These are phyloP conservation scores for Galeopsomyia nigrocyanea DNA, from an alignment of 2,888 invertebrate species.

Conservation along the genomic window DNA sequence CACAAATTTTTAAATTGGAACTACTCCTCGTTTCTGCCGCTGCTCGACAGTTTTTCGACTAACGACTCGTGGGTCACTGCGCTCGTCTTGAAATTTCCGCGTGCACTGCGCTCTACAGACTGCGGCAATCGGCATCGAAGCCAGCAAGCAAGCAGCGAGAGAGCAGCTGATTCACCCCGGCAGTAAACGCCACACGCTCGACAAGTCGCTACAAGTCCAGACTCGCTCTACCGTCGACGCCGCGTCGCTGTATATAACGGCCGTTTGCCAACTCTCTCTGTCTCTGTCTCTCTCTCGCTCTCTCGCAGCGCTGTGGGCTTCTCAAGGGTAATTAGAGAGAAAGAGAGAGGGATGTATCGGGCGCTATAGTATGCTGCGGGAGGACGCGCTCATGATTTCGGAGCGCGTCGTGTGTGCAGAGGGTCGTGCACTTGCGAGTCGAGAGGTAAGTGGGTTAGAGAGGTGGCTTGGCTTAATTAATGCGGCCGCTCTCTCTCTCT, in stretches of 20 bases:
- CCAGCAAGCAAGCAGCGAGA: no score
- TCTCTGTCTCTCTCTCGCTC: no score
- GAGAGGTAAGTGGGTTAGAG: conserved; percentile 4
- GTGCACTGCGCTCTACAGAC: conserved; percentile 18
- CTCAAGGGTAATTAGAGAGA: neutral
- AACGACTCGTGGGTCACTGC: conserved; percentile 18
- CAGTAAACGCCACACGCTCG: neutral
- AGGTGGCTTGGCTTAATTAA: conserved; percentile 1
- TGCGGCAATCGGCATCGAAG: neutral
- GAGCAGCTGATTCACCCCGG: conserved; percentile 42
- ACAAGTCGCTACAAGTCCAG: conserved; percentile 44
- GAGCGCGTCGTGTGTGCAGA: neutral
- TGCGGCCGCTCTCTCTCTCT: neutral
- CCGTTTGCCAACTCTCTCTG: no score
- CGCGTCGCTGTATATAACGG: no score
- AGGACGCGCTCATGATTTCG: neutral
- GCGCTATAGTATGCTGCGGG: neutral
- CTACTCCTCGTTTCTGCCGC: neutral
- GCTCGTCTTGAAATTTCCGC: conserved; percentile 16
- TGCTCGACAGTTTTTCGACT: neutral
- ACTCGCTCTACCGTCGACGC: conserved; percentile 19
- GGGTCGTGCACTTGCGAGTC: neutral
- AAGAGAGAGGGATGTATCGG: conserved; percentile 1
- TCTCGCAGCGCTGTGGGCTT: no score
- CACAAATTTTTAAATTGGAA: neutral